Evolutionary conservation across 2,888 invertebrate genomes (phyloP), one percentile per base, ranked within the genome.

Genomic region (Amiota minor): DNA sequence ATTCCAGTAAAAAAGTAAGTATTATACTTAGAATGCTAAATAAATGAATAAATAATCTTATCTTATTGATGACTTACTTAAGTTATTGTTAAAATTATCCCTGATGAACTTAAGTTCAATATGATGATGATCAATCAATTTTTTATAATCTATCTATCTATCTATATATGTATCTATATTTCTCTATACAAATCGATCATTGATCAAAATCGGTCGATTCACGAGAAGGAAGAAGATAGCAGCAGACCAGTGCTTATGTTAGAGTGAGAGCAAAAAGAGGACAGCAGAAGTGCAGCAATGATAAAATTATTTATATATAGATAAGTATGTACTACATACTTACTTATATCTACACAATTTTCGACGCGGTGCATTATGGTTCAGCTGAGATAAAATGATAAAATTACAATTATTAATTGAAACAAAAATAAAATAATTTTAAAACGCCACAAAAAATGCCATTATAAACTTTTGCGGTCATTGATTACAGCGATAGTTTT

Each of bases 401-500:
- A 6, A 68, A 49, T 11, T 16, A 67, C n/a, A 67, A 50, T 18
- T 56, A 18, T 56, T 56, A 16, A 53, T n/a, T 53, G 12, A n/a
- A n/a, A 12, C 14, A n/a, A 53, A n/a, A 4, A n/a, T n/a, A n/a
- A 53, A 53, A 53, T 14, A n/a, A 53, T 56, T 56, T 56, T 16
- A 56, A 18, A 16, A 16, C 56, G 20, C 20, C 16, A 56, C 18
- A 56, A 6, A 16, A 16, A 56, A 56, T 10, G 56, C 16, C 18
- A 56, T 56, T 18, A 18, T 3, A 56, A 56, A 56, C 56, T 35
- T 62, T 62, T 62, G 61, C 35, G 61, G 61, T 62, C 12, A 20
- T 1, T 23, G 76, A 68, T 72, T 74, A 75, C 35, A 69, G 72
- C 18, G 62, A 65, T 23, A 10, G 8, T 56, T 35, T 35, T 6